Base-by-base conservation (phyloP, 2,888 invertebrate genomes). In the Xestobium rufovillosum region DNA sequence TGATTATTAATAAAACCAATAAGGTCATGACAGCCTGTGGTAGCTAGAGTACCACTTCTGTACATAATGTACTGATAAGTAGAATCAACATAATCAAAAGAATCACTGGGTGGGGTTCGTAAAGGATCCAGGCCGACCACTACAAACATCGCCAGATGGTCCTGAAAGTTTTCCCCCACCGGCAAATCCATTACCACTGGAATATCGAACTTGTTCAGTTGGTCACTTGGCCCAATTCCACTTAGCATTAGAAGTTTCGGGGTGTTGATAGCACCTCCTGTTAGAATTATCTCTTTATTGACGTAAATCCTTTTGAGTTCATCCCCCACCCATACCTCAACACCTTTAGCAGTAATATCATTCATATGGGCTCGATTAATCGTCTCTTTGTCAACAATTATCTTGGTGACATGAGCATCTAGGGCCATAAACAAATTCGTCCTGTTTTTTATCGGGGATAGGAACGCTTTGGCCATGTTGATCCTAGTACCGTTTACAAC, bases 191-290 rank as follows among this genome's bases (percentile, higher is more conserved):
- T 31, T 2, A 53, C 32, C 1, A 55, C 28, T 3, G 52, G 51
- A 11, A 64, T 53, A 2, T 57, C 56, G 13, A 56, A 49, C 31
- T 60, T 44, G 19, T 53, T 34, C 6, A 71, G 51, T 30, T 68
- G 64, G 1, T 59, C 50, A 6, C 48, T 52, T 1, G 68, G 68
- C 2, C 71, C 71, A 3, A 77, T 61, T 1, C 79, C 79, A 10
- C 76, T 76, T 11, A 77, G 49, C 69, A 78, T 67, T 13, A 80
- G 62, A 4, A 80, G 52, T 53, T 80, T 77, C 0, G 78, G 74
- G 12, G 75, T 70, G 55, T 79, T 80, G 46, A 81, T 71, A 2
- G 78, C 68, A 1, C 80, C 80, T 2, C 71, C 75, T n/a, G 73
- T 66, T 14, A 79, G 51, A 38, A 79, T 74, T 1, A 80, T 64